Conservation (phyloP, 2,797 vertebrate genomes). For the Eutrigla gurnardus region DNA sequence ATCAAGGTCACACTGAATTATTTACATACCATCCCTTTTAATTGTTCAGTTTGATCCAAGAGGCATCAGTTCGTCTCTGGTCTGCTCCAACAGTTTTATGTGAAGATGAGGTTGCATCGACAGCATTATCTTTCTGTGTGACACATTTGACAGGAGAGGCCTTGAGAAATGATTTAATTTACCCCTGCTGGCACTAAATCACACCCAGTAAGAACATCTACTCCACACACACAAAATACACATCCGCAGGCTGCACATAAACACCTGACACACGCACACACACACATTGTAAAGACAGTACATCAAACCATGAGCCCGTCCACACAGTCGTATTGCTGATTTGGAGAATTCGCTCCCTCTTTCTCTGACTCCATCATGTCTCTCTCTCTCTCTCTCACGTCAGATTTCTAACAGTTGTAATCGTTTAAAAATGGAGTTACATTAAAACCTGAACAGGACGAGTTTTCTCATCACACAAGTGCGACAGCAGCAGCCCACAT, state of each 20-base stretch:
- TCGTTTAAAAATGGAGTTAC: background rate
- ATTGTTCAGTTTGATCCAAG: background rate
- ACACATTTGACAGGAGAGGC: conserved; percentile 66
- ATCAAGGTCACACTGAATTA: background rate
- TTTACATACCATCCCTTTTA: conserved; percentile 1
- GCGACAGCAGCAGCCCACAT: background rate
- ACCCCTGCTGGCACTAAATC: conserved; percentile 67
- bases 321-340: conserved; percentile 33
- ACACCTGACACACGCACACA: conserved; percentile 14
- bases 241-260: background rate
- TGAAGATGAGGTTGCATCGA: conserved; percentile 44
- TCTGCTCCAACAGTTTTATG: conserved; percentile 21
- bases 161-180: conserved; percentile 79
- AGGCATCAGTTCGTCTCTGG: background rate
- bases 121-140: conserved; percentile 70
- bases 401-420: conserved; percentile 2
- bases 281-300: conserved; percentile 26
- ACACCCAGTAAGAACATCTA: conserved; percentile 40
- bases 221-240: conserved; percentile 17
- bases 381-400: conserved; percentile 11
- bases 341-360: conserved; percentile 32
- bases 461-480: background rate
- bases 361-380: conserved; percentile 10
- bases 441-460: background rate
- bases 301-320: conserved; percentile 26